phyloP scores from a whole-genome alignment of 2,113 vertebrate genomes.

The Origma solitaria region DNA sequence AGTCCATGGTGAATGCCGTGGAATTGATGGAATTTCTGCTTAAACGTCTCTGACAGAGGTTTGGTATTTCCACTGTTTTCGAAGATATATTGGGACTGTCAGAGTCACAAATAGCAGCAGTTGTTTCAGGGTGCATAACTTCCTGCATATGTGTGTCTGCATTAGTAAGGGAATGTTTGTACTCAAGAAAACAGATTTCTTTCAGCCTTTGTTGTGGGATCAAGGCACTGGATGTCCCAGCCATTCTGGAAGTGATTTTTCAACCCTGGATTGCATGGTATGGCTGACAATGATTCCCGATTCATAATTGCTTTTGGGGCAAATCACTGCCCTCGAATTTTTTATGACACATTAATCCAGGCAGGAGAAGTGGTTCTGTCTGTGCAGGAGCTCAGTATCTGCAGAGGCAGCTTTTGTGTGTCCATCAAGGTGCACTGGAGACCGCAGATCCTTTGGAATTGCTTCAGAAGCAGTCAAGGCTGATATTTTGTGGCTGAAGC shows the following conservation, averaged over 20 bases:
- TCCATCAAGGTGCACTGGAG: neutral
- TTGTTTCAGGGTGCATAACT: neutral
- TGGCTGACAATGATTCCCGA: neutral
- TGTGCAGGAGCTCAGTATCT: neutral
- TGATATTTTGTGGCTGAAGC: neutral
- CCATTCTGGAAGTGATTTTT: neutral
- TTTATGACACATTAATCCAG: neutral
- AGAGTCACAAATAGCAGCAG: neutral
- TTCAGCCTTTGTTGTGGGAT: neutral
- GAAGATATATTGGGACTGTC: neutral
- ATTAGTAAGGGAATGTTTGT: neutral
- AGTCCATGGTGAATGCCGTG: neutral
- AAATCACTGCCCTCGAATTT: neutral
- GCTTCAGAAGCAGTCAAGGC: neutral
- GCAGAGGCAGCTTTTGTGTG: neutral
- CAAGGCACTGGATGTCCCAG: neutral
- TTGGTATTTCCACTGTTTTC: neutral
- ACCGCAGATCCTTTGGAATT: neutral
- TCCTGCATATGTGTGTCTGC: neutral
- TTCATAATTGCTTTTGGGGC: neutral
- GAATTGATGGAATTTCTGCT: neutral
- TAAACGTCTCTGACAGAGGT: neutral
- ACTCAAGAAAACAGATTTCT: neutral
- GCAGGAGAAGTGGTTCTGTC: neutral
- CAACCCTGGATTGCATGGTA: neutral